Percentiles rank a stretch among this genome's conserved stretches.
Evolutionary conservation across 2,888 invertebrate genomes (phyloP).

Genomic region (Drosophila mercatorum): DNA sequence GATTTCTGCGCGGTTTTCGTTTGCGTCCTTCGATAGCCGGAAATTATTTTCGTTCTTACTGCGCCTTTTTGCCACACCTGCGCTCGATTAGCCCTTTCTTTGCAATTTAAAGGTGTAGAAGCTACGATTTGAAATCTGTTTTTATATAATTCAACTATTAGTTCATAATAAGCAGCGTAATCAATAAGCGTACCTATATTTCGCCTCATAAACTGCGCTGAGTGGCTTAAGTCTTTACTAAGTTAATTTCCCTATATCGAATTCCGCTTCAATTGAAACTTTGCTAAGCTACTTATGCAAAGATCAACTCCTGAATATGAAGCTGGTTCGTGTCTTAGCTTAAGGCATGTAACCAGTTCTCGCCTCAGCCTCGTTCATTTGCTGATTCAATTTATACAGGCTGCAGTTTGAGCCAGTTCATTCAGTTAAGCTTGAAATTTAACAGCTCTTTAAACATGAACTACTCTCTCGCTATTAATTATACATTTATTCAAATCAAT

Average conservation of each 20-base stretch:
- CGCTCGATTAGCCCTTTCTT: not conserved
- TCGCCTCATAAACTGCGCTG: not conserved
- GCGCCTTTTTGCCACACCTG: conserved; percentile 39
- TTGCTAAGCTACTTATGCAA: not conserved
- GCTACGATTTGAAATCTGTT: not conserved
- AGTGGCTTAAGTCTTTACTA: not conserved
- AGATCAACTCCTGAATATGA: not conserved
- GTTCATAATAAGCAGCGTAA: not conserved
- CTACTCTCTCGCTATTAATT: not conserved
- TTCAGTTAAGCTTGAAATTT: not conserved
- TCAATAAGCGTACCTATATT: not conserved
- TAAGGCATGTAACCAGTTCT: not conserved
- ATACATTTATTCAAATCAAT: conserved; percentile 1
- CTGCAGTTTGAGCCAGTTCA: no score
- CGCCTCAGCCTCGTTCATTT: not conserved
- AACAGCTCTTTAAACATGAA: not conserved
- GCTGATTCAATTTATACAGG: not conserved
- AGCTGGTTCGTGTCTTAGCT: conserved; percentile 1
- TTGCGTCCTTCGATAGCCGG: conserved; percentile 62
- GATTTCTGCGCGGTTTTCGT: conserved; percentile 61
- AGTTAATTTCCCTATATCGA: not conserved
- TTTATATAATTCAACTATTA: not conserved
- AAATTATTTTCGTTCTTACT: conserved; percentile 76
- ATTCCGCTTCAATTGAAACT: not conserved
- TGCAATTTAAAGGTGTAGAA: not conserved